Evolutionary conservation across 2,797 vertebrate species (phyloP).

Genomic region (Lepilemur ruficaudatus): DNA sequence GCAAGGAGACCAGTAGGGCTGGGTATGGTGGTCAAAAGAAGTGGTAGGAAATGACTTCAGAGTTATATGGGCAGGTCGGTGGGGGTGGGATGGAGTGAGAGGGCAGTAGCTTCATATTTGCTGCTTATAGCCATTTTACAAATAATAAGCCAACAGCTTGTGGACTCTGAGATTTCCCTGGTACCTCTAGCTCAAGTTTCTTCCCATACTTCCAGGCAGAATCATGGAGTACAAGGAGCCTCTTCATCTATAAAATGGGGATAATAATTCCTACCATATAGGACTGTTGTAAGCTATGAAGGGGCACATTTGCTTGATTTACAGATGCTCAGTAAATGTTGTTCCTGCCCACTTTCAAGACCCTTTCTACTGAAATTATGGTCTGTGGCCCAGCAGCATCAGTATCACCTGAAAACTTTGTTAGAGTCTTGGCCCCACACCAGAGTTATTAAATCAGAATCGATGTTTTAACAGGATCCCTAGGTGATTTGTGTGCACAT

Average conservation of each 20-base stretch:
- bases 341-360: not conserved
- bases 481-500: not conserved
- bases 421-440: not conserved
- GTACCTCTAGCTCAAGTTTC: not conserved
- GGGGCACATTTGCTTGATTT: not conserved
- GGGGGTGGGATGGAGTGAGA: not conserved
- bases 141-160: not conserved
- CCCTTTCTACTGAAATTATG: not conserved
- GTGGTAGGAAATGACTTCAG: not conserved
- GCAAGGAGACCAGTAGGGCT: not conserved
- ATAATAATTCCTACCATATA: not conserved
- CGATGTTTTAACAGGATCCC: not conserved
- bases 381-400: not conserved
- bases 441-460: not conserved
- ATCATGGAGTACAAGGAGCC: not conserved
- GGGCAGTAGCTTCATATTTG: not conserved
- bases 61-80: not conserved
- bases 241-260: not conserved
- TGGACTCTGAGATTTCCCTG: not conserved
- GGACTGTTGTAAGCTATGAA: not conserved
- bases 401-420: not conserved
- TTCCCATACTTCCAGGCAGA: not conserved
- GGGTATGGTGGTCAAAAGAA: not conserved
- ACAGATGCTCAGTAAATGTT: not conserved
- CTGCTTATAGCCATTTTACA: not conserved